phyloP scores from a whole-genome alignment of 1,140 invertebrate species.

The Ceratina calcarata region DNA sequence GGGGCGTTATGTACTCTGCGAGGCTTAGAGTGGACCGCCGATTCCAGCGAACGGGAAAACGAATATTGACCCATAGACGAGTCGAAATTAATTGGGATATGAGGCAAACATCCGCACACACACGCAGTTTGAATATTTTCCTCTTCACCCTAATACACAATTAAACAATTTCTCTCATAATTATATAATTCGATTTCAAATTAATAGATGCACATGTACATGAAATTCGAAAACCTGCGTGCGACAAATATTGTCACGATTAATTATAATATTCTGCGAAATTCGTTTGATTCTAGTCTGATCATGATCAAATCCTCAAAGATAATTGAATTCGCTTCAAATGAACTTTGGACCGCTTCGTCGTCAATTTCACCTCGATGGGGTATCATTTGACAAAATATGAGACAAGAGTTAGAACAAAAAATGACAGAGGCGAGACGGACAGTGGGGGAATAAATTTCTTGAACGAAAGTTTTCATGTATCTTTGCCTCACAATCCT shows the following conservation, averaged over 20 bases:
- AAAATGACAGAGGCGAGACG: background rate
- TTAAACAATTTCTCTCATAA: background rate
- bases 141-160: background rate
- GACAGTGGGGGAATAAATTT: conserved; percentile 19
- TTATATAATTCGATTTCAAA: background rate
- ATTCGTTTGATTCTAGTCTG: background rate
- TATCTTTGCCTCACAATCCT: conserved; percentile 40
- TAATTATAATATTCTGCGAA: background rate
- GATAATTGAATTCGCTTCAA: background rate
- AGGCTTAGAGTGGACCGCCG: conserved; percentile 24
- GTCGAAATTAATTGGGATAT: conserved; percentile 50
- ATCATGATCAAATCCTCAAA: background rate
- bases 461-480: conserved; percentile 24
- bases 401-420: background rate
- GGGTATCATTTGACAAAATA: background rate
- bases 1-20: conserved; percentile 58
- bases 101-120: background rate
- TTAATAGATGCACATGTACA: background rate
- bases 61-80: conserved; percentile 9
- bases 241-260: background rate
- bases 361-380: background rate
- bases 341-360: background rate
- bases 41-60: conserved; percentile 10
- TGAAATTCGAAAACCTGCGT: background rate
- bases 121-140: background rate